Evolutionary conservation across 1,140 invertebrate species (phyloP).

Genomic region (Tigriopus japonicus): DNA sequence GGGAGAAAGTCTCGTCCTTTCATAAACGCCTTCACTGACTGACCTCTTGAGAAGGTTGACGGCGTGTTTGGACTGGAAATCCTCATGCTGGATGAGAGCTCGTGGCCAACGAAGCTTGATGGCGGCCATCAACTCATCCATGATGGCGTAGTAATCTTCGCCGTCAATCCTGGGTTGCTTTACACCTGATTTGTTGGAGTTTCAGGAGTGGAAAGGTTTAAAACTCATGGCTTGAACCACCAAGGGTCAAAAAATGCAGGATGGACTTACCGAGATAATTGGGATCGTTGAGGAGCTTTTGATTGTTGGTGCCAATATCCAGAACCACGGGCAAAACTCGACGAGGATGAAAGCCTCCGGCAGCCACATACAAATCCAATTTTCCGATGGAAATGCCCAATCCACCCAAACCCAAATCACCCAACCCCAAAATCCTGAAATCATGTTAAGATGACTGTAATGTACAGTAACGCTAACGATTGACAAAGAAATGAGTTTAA

Average conservation of each 20-base stretch:
- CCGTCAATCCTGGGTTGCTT: constrained; percentile 9
- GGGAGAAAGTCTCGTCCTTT: background rate
- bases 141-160: constrained; percentile 9
- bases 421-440: constrained; percentile 31
- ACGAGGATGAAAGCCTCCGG: constrained; percentile 31
- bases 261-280: background rate
- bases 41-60: background rate
- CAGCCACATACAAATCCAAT: constrained; percentile 32
- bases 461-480: no score
- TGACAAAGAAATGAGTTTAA: no score
- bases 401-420: constrained; percentile 33
- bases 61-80: constrained; percentile 10
- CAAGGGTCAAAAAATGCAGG: background rate
- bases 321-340: constrained; percentile 29
- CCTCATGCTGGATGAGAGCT: constrained; percentile 12
- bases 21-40: background rate
- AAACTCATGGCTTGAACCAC: no score
- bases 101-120: constrained; percentile 5
- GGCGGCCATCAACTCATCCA: constrained; percentile 11
- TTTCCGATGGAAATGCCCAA: constrained; percentile 37
- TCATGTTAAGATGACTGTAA: no score
- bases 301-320: constrained; percentile 33
- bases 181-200: no score
- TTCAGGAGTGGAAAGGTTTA: no score
- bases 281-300: constrained; percentile 15